phyloP scores from a whole-genome alignment of 2,113 vertebrate genomes.

The Peromyscus leucopus region DNA sequence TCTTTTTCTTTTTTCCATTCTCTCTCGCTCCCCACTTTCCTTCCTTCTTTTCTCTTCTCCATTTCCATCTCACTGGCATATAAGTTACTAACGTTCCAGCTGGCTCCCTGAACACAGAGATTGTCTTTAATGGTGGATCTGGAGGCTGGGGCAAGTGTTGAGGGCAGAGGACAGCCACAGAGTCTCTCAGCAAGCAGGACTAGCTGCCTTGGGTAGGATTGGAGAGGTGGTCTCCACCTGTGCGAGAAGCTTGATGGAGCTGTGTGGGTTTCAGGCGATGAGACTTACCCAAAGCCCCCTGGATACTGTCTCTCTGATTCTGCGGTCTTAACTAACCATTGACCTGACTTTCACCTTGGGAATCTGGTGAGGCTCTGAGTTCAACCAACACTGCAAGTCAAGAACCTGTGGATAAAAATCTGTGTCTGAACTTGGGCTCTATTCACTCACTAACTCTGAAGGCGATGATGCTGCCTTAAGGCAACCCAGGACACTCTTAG shows the following conservation, averaged over 20 bases:
- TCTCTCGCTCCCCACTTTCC: not conserved
- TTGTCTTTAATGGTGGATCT: not conserved
- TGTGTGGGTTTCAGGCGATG: not conserved
- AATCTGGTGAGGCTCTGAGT: slow-evolving; percentile 8
- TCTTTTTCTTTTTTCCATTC: too few species aligned
- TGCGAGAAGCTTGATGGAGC: not conserved
- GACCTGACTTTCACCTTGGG: not conserved
- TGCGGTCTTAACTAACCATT: not conserved
- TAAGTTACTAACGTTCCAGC: not conserved
- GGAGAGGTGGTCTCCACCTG: not conserved
- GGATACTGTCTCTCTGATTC: not conserved
- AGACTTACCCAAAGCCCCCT: not conserved
- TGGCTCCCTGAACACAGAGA: not conserved
- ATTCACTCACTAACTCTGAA: not conserved
- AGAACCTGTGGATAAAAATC: not conserved
- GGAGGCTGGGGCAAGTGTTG: not conserved
- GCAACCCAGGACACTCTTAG: not conserved
- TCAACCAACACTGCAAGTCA: not conserved
- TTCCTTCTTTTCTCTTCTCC: not conserved
- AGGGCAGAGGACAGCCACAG: not conserved
- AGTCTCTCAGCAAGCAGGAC: not conserved
- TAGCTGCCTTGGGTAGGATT: not conserved
- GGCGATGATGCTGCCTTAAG: not conserved
- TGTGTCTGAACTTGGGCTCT: not conserved
- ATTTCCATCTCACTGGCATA: not conserved